Conservation (phyloP, 2,113 vertebrate species). For the Pterophyllum scalare region DNA sequence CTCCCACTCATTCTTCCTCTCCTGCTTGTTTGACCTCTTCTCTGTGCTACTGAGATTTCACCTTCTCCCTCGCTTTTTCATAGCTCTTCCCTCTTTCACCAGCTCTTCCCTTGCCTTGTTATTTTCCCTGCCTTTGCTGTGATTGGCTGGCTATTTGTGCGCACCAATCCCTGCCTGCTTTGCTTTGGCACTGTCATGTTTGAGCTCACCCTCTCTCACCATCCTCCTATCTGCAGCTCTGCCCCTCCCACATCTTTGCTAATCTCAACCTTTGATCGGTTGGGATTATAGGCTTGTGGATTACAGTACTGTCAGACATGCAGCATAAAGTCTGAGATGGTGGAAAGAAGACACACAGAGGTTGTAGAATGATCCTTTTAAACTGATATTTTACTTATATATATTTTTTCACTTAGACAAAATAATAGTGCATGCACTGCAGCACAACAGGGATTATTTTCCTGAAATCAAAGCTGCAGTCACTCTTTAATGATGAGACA, state of each 20-base stretch:
- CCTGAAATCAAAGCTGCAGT: background rate
- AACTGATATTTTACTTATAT: background rate
- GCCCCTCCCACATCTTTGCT: constrained; percentile 63
- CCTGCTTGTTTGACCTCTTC: constrained; percentile 41
- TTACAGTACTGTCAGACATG: constrained; percentile 64
- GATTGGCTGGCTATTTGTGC: constrained; percentile 84
- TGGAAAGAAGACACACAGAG: background rate
- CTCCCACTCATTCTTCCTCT: constrained; percentile 54
- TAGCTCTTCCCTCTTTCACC: constrained; percentile 67
- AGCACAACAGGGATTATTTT: background rate
- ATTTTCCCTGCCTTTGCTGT: constrained; percentile 61
- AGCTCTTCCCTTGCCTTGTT: constrained; percentile 67
- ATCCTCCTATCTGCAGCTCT: constrained; percentile 54
- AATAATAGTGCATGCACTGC: background rate
- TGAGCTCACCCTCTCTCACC: constrained; percentile 58
- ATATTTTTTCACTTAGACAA: background rate
- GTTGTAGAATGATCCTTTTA: constrained; percentile 11
- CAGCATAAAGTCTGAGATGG: constrained; percentile 22
- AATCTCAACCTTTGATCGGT: constrained; percentile 71
- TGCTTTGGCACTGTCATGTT: constrained; percentile 50
- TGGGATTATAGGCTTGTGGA: constrained; percentile 72
- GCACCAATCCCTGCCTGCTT: constrained; percentile 70
- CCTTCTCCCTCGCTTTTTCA: constrained; percentile 76
- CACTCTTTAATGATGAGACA: background rate
- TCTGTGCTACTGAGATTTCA: constrained; percentile 67